phyloP scores from a whole-genome alignment of 2,797 vertebrate species.

The Phrynocephalus forsythii region DNA sequence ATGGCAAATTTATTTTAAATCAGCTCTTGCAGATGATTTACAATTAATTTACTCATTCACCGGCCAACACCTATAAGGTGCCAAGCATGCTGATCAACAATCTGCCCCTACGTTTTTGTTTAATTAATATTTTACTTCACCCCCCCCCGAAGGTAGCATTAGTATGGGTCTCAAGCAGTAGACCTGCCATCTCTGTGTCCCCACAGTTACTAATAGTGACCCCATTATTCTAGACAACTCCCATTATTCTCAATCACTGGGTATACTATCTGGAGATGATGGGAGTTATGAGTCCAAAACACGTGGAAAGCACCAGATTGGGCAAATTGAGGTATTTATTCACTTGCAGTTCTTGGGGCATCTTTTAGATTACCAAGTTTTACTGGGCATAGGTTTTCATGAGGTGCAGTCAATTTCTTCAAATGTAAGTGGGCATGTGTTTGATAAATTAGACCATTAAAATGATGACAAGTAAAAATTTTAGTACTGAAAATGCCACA shows the following conservation, averaged over 20 bases:
- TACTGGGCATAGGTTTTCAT: too few relatives aligned
- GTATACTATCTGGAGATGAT: neutral
- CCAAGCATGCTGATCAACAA: neutral
- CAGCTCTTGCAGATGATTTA: neutral
- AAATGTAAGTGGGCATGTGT: too few relatives aligned
- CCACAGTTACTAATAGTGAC: neutral
- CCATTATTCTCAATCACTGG: neutral
- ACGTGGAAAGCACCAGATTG: neutral
- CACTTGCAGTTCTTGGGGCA: too few relatives aligned
- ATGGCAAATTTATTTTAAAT: conserved; percentile 26
- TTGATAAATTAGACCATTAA: too few relatives aligned
- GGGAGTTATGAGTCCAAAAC: neutral
- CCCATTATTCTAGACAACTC: neutral
- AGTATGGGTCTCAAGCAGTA: neutral
- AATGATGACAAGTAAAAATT: too few relatives aligned
- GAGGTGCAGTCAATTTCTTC: too few relatives aligned
- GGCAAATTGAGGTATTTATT: too few relatives aligned
- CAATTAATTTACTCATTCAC: neutral
- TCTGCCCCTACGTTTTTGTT: neutral
- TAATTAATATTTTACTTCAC: neutral
- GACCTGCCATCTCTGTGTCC: neutral
- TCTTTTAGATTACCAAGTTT: too few relatives aligned
- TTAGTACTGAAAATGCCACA: too few relatives aligned
- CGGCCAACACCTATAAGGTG: neutral
- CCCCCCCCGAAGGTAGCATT: neutral